Percentiles rank a stretch among this genome's conserved stretches.
phyloP scores from a whole-genome alignment of 2,888 invertebrate genomes.

The Lithophane socia region DNA sequence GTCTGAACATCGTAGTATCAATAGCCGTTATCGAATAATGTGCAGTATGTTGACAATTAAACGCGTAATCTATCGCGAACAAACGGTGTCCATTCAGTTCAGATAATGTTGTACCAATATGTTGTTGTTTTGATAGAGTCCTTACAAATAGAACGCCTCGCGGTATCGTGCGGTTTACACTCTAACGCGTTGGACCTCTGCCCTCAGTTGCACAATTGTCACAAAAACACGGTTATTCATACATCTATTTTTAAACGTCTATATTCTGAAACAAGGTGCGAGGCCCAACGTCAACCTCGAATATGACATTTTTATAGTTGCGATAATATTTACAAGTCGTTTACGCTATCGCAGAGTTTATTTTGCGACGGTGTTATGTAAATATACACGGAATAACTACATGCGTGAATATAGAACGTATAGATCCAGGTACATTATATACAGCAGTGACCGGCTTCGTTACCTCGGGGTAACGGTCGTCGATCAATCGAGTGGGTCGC shows the following conservation, averaged over 20 bases:
- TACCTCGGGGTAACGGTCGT: constrained; percentile 62
- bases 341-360: constrained; percentile 48
- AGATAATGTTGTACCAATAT: constrained; percentile 71
- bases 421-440: constrained; percentile 31
- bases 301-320: constrained; percentile 52
- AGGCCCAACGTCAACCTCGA: constrained; percentile 36
- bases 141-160: constrained; percentile 68
- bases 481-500: constrained; percentile 66
- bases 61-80: constrained; percentile 70
- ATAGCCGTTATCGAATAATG: constrained; percentile 61
- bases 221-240: constrained; percentile 65
- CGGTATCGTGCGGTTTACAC: constrained; percentile 59
- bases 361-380: constrained; percentile 40
- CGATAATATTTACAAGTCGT: constrained; percentile 54
- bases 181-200: constrained; percentile 61
- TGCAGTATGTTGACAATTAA: constrained; percentile 71
- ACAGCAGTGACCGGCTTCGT: constrained; percentile 53
- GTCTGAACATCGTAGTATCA: constrained; percentile 50
- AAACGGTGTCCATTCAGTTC: constrained; percentile 74
- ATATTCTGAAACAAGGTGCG: constrained; percentile 52
- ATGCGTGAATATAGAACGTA: constrained; percentile 1
- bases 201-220: constrained; percentile 68
- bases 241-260: constrained; percentile 51
- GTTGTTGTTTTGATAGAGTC: constrained; percentile 72
- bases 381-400: constrained; percentile 32